Evolutionary conservation across 2,113 vertebrate genomes (phyloP).

Genomic region (Spermophilus dauricus): DNA sequence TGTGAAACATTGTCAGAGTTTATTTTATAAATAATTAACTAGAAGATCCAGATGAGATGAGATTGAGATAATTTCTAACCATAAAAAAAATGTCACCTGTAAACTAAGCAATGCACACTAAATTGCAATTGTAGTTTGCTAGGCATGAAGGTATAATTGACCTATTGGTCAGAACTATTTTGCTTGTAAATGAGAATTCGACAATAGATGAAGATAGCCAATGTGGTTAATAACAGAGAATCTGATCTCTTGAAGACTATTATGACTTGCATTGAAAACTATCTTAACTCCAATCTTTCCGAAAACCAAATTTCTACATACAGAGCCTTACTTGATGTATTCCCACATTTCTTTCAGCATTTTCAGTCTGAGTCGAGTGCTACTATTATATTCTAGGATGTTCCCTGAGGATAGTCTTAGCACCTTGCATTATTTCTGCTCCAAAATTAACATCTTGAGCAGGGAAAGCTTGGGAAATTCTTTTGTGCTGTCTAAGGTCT

Average conservation of each 20-base stretch:
- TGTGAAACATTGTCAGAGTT: too few species aligned
- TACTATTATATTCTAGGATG: background rate
- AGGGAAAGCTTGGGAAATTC: background rate
- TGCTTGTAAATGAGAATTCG: background rate
- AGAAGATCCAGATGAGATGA: too few species aligned
- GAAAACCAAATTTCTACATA: background rate
- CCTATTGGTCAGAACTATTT: background rate
- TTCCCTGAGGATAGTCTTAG: background rate
- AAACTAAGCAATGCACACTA: too few species aligned
- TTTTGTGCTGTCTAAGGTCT: too few species aligned
- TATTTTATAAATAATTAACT: too few species aligned
- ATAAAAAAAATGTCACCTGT: too few species aligned
- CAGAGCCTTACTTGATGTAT: background rate
- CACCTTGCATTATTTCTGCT: background rate
- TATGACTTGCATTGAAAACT: background rate
- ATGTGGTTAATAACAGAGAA: background rate
- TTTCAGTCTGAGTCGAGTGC: background rate
- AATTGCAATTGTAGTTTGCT: background rate
- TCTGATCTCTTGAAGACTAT: background rate
- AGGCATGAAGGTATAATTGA: background rate
- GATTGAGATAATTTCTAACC: too few species aligned
- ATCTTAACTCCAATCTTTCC: background rate
- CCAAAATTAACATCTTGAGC: background rate
- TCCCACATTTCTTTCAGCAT: background rate
- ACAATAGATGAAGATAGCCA: background rate